These are phyloP conservation scores for Euura lappo DNA, from an alignment of 1,140 invertebrate species.

Conservation along the genomic window DNA sequence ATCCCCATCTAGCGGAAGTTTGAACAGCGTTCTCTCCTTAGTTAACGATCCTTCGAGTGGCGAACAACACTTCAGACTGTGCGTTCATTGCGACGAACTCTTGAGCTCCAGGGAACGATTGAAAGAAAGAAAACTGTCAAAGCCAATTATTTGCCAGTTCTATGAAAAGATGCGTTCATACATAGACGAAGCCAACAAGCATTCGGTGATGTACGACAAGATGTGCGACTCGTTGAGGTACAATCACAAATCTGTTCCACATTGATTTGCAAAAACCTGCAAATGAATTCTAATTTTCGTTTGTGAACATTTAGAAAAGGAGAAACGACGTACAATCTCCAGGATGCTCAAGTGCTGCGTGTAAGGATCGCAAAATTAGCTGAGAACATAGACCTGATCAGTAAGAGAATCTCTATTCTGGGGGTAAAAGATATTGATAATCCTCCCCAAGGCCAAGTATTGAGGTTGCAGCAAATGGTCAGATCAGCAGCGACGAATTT, in stretches of 20 bases:
- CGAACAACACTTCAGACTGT: conserved; percentile 78
- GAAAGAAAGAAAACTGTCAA: conserved; percentile 79
- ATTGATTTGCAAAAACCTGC: conserved; percentile 14
- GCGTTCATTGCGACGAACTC: conserved; percentile 82
- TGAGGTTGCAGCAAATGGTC: conserved; percentile 72
- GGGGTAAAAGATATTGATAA: conserved; percentile 68
- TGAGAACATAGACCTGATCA: conserved; percentile 83
- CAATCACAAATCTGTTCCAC: conserved; percentile 20
- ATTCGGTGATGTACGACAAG: conserved; percentile 84
- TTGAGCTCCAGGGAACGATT: conserved; percentile 82
- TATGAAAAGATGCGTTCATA: conserved; percentile 82
- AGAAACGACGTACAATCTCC: conserved; percentile 84
- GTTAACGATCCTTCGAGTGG: conserved; percentile 58
- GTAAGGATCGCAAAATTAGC: conserved; percentile 85
- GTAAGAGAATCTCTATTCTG: conserved; percentile 79
- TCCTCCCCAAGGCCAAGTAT: conserved; percentile 65
- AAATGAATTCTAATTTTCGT: conserved; percentile 24
- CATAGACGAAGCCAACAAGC: conserved; percentile 77
- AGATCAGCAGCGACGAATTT: conserved; percentile 66
- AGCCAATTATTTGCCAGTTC: conserved; percentile 79
- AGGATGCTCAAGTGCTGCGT: conserved; percentile 82
- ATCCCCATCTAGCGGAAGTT: conserved; percentile 57
- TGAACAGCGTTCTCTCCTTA: conserved; percentile 60
- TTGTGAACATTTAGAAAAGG: conserved; percentile 70
- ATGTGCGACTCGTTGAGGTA: conserved; percentile 77